phyloP scores from a whole-genome alignment of 2,797 vertebrate genomes.

The Anguilla megastoma region DNA sequence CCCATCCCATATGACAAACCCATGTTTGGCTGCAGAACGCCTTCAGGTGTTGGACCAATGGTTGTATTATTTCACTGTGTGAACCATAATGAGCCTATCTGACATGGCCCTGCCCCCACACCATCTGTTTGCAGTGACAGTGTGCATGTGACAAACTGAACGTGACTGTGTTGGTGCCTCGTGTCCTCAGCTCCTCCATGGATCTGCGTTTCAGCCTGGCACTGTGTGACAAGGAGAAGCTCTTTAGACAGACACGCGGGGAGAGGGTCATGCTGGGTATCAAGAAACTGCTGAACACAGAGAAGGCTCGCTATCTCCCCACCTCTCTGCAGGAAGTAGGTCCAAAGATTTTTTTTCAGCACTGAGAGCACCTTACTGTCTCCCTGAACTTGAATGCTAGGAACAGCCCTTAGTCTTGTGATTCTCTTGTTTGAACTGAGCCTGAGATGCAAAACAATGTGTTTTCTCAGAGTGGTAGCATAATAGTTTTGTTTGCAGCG shows the following conservation, averaged over 20 bases:
- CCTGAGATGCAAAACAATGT: neutral
- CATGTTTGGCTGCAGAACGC: neutral
- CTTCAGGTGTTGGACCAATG: neutral
- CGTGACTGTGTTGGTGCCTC: neutral
- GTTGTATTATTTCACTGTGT: neutral
- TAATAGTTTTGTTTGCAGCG: neutral
- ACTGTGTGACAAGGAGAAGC: conserved; percentile 89
- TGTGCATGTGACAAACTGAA: neutral
- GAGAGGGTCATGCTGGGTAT: conserved; percentile 84
- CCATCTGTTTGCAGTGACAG: neutral
- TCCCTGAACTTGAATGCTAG: neutral
- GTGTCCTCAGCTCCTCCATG: conserved; percentile 75
- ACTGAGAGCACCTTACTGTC: neutral
- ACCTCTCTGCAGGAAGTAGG: conserved; percentile 76
- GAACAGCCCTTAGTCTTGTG: neutral
- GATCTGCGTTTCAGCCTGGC: conserved; percentile 93
- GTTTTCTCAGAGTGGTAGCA: neutral
- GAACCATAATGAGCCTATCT: neutral
- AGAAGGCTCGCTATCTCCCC: conserved; percentile 76
- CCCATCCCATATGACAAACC: neutral
- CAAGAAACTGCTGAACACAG: conserved; percentile 83
- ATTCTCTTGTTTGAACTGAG: neutral
- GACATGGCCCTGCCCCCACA: neutral
- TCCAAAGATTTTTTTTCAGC: neutral
- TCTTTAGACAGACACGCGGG: conserved; percentile 80